Percentiles rank a stretch among this genome's conserved stretches.
Evolutionary conservation across 2,888 invertebrate genomes (phyloP).

Genomic region (Uropetala carovei): DNA sequence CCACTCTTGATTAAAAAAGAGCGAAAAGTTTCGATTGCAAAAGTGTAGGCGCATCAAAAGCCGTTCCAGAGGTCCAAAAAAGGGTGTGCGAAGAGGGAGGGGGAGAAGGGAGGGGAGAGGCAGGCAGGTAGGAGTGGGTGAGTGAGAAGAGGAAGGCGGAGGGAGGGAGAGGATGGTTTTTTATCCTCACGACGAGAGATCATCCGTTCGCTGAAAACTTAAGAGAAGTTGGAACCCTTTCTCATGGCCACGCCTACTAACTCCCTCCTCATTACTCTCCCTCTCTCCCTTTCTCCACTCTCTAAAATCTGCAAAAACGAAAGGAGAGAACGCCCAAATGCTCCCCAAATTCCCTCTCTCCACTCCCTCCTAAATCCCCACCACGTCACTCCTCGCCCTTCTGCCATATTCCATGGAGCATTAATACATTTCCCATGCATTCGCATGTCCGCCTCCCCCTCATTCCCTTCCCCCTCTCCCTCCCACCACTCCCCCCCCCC

Average conservation of each 20-base stretch:
- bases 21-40: neutral
- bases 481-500: neutral
- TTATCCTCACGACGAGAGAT: neutral
- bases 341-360: no score
- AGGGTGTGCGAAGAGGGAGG: no score
- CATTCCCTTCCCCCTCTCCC: neutral
- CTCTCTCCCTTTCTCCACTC: neutral
- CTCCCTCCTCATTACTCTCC: neutral
- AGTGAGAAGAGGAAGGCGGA: no score
- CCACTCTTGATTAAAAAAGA: neutral
- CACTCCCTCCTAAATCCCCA: no score
- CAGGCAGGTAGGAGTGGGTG: no score
- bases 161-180: neutral
- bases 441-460: neutral
- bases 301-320: no score
- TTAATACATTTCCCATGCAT: no score
- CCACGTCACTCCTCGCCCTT: no score
- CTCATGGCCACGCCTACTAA: neutral
- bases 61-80: no score
- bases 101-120: no score
- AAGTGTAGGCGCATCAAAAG: neutral
- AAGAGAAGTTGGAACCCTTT: neutral
- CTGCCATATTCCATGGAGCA: no score
- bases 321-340: no score
- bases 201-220: constrained; percentile 23